Conservation (phyloP, 2,113 vertebrate species). For the Muscicapa adusta region DNA sequence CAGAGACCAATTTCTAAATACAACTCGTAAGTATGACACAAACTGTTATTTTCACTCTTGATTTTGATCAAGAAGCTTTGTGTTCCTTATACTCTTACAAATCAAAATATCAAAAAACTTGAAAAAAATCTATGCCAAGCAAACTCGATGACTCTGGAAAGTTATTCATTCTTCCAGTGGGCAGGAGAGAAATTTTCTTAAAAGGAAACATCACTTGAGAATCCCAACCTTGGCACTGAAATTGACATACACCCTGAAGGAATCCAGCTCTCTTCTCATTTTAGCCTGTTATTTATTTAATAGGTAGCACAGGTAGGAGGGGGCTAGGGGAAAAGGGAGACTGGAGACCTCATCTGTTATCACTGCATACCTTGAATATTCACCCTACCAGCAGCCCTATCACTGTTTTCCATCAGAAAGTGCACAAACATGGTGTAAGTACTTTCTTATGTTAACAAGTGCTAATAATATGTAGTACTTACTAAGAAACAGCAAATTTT, state of each 20-base stretch:
- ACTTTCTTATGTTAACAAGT: background rate
- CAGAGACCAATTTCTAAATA: background rate
- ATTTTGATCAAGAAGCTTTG: background rate
- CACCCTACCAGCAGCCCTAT: background rate
- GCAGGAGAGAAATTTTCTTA: background rate
- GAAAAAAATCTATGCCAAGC: background rate
- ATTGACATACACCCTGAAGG: background rate
- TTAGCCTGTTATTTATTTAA: background rate
- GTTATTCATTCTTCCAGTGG: background rate
- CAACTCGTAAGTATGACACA: background rate
- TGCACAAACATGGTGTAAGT: background rate
- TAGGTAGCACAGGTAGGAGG: background rate
- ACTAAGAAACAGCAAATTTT: background rate
- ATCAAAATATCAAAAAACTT: background rate
- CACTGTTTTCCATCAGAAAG: background rate
- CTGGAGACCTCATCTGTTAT: background rate
- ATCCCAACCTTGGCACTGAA: background rate
- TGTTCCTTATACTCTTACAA: background rate
- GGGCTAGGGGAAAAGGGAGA: background rate
- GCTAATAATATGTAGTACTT: background rate
- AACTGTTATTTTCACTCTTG: background rate
- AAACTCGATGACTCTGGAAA: background rate
- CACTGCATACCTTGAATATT: background rate
- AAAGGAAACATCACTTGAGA: background rate
- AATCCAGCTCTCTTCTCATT: background rate